Conservation (phyloP, 2,888 invertebrate genomes). For the Lutraria lutraria region DNA sequence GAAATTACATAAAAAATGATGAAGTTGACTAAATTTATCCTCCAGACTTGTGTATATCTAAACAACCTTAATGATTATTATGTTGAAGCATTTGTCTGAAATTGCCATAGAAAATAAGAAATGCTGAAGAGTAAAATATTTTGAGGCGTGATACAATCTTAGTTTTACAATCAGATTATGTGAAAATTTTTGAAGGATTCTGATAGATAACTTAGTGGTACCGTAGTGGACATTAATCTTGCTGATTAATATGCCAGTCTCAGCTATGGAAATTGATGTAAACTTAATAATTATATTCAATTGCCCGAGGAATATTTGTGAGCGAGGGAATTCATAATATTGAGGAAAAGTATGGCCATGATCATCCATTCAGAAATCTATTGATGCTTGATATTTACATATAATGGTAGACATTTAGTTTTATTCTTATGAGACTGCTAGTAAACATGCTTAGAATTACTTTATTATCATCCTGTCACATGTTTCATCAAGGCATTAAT, state of each 20-base stretch:
- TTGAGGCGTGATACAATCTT: background rate
- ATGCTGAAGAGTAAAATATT: background rate
- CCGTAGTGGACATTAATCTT: background rate
- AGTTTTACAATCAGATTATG: background rate
- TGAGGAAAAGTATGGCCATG: background rate
- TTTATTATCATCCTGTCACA: constrained; percentile 1
- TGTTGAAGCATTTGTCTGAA: too few species aligned
- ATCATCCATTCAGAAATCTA: background rate
- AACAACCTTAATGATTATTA: too few species aligned
- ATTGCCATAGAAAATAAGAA: too few species aligned
- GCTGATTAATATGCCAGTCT: background rate
- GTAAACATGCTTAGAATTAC: constrained; percentile 13
- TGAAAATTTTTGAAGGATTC: background rate
- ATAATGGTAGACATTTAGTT: background rate
- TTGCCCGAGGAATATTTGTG: background rate
- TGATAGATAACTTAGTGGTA: background rate
- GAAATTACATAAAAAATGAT: too few species aligned
- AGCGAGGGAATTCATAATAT: constrained; percentile 1
- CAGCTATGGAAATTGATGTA: background rate
- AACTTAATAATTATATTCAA: constrained; percentile 14
- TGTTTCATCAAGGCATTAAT: background rate
- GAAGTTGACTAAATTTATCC: too few species aligned
- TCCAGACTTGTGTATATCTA: too few species aligned
- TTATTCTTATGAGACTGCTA: background rate
- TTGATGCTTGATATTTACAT: background rate